Percentiles rank a stretch among this genome's conserved stretches.
Evolutionary conservation across 2,113 vertebrate genomes (phyloP).

Genomic region (Laticauda colubrina): DNA sequence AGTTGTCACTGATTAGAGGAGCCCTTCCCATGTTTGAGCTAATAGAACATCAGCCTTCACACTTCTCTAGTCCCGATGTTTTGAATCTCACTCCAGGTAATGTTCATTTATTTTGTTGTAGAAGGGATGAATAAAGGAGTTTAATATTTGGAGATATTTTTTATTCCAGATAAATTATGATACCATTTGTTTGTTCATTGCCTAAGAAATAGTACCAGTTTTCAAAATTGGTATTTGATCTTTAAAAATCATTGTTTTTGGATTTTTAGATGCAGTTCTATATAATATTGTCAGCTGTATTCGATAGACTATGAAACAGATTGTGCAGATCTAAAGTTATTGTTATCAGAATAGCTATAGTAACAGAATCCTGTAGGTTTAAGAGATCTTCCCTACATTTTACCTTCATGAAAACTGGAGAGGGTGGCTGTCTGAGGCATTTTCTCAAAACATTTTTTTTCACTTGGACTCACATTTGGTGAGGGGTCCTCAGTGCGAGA

Average conservation of each 20-base stretch:
- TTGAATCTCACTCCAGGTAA: constrained; percentile 95
- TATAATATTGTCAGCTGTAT: background rate
- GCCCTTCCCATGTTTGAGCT: constrained; percentile 95
- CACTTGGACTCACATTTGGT: background rate
- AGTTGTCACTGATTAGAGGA: constrained; percentile 87
- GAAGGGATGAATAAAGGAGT: background rate
- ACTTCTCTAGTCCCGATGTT: constrained; percentile 85
- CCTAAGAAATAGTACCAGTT: background rate
- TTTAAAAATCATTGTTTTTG: background rate
- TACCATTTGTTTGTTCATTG: background rate
- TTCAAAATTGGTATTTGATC: background rate
- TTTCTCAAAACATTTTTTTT: background rate
- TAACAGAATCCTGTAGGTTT: background rate
- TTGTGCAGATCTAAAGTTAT: background rate
- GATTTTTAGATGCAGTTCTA: background rate
- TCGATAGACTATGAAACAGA: background rate
- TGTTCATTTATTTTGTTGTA: background rate
- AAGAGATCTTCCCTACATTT: background rate
- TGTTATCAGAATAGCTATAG: background rate
- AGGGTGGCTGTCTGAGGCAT: background rate
- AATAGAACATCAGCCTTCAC: constrained; percentile 89
- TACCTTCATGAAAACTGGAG: background rate
- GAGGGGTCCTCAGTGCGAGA: background rate
- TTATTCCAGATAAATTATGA: background rate
- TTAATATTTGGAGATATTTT: background rate